phyloP scores from a whole-genome alignment of 2,888 invertebrate genomes.

The Drosophila austrosaltans region DNA sequence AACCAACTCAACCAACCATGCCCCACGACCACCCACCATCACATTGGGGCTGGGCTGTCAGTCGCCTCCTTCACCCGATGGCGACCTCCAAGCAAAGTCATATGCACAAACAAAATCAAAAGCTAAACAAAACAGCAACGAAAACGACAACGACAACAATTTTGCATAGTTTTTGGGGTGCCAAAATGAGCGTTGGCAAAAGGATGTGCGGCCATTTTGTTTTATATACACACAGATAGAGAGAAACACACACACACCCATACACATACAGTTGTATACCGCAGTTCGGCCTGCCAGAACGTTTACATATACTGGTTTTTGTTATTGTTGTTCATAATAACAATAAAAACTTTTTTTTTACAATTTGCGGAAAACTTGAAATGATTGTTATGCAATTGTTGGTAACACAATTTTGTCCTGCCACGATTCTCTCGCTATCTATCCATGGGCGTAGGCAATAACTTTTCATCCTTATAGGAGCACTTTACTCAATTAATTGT shows the following conservation, averaged over 20 bases:
- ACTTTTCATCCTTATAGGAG: neutral
- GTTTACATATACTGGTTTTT: slow-evolving; percentile 24
- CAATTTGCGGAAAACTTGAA: slow-evolving; percentile 78
- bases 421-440: neutral
- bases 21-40: slow-evolving; percentile 18
- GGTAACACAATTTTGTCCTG: slow-evolving; percentile 78
- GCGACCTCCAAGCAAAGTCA: slow-evolving; percentile 76
- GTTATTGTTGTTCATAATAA: slow-evolving; percentile 71
- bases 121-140: slow-evolving; percentile 72
- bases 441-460: slow-evolving; percentile 1
- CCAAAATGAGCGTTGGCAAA: slow-evolving; percentile 75
- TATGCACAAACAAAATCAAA: slow-evolving; percentile 71
- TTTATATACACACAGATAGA: slow-evolving; percentile 56
- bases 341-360: slow-evolving; percentile 74
- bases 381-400: slow-evolving; percentile 79
- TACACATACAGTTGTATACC: neutral
- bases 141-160: slow-evolving; percentile 62
- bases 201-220: slow-evolving; percentile 78
- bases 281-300: slow-evolving; percentile 1
- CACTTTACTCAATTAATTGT: too few species aligned
- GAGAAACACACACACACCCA: slow-evolving; percentile 41
- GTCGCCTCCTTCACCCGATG: slow-evolving; percentile 29
- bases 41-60: neutral
- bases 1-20: slow-evolving; percentile 20
- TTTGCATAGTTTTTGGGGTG: slow-evolving; percentile 74